These are phyloP conservation scores for Cyclina sinensis DNA, from an alignment of 1,140 invertebrate genomes.

Conservation along the genomic window DNA sequence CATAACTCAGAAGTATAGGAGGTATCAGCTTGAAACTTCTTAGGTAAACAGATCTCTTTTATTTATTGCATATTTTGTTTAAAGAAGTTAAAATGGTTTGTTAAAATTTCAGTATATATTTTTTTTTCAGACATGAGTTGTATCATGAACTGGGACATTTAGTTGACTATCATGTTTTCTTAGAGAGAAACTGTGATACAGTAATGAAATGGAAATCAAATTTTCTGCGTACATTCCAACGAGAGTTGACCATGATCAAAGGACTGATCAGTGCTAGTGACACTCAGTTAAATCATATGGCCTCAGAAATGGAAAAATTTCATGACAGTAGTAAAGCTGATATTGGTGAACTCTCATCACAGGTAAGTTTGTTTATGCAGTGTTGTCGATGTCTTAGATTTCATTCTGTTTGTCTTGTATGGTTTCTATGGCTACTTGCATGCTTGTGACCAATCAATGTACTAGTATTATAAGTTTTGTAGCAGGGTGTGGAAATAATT, in stretches of 20 bases:
- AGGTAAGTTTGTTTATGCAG: constrained; percentile 50
- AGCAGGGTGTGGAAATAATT: too few relatives aligned
- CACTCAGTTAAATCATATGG: constrained; percentile 26
- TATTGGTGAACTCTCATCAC: constrained; percentile 23
- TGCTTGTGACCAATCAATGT: too few relatives aligned
- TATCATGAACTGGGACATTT: constrained; percentile 65
- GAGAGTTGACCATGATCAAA: constrained; percentile 48
- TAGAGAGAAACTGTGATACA: constrained; percentile 57
- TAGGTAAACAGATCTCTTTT: too few relatives aligned
- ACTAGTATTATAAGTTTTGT: too few relatives aligned
- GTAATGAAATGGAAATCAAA: constrained; percentile 46
- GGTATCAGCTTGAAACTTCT: too few relatives aligned
- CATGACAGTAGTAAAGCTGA: neutral
- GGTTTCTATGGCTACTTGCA: too few relatives aligned
- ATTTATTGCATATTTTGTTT: too few relatives aligned
- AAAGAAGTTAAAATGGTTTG: too few relatives aligned
- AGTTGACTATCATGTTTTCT: constrained; percentile 53
- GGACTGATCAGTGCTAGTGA: constrained; percentile 3
- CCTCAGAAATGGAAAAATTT: constrained; percentile 17
- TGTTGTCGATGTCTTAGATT: too few relatives aligned
- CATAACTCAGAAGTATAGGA: too few relatives aligned
- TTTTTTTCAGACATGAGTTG: constrained; percentile 54
- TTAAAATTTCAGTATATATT: too few relatives aligned
- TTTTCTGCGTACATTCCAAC: constrained; percentile 49
- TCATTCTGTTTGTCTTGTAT: too few relatives aligned